phyloP scores from a whole-genome alignment of 2,888 invertebrate genomes.

The Petrolisthes manimaculis region DNA sequence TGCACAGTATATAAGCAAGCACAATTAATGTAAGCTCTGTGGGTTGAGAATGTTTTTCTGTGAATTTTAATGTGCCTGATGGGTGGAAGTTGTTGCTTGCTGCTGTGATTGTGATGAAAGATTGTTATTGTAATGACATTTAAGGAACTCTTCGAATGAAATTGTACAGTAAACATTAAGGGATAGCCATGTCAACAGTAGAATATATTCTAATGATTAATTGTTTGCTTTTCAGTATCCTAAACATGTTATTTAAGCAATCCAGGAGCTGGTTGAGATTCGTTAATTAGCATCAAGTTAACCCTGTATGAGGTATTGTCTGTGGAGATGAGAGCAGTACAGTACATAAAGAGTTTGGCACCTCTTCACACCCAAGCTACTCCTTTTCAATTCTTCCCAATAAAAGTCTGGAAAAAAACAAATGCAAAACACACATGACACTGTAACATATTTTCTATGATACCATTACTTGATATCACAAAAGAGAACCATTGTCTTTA shows the following conservation, averaged over 20 bases:
- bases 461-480: no score
- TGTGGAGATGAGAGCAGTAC: no score
- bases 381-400: no score
- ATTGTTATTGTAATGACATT: constrained; percentile 44
- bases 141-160: constrained; percentile 38
- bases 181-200: constrained; percentile 51
- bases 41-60: constrained; percentile 21
- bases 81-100: constrained; percentile 44
- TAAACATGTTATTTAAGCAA: background rate
- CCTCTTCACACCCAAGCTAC: no score
- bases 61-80: constrained; percentile 49
- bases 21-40: constrained; percentile 26
- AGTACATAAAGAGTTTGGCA: no score
- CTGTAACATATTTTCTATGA: no score
- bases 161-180: constrained; percentile 49
- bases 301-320: no score
- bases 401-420: no score
- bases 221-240: background rate
- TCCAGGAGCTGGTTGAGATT: no score
- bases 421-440: no score
- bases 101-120: constrained; percentile 46
- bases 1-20: constrained; percentile 38
- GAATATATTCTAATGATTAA: constrained; percentile 53
- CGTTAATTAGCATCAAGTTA: no score
- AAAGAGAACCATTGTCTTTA: no score